Evolutionary conservation across 2,888 invertebrate genomes (phyloP), one percentile per base, ranked within the genome.

Genomic region (Synanthedon myopaeformis): DNA sequence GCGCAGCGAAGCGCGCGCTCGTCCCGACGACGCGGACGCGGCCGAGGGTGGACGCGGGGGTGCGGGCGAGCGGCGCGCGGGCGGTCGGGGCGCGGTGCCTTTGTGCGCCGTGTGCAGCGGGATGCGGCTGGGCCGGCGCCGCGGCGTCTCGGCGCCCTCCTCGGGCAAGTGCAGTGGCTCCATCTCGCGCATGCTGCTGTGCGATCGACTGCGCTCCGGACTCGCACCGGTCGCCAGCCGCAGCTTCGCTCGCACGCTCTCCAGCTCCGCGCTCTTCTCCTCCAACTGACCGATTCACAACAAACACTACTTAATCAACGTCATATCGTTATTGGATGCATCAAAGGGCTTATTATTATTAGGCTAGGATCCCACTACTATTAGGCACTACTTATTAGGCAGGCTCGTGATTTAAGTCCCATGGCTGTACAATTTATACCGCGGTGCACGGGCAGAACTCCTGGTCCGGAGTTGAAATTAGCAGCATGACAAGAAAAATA

Each of bases 231-330:
- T 94, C 58, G 94, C 79, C 59, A 94, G 90, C n/a, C 94, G 90
- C 55, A 94, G 89, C 55, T 92, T 90, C 1, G 94, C 94, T 59
- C 91, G 89, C 13, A 94, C 93, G n/a, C 94, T 94, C 76, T 95
- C 95, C 65, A 95, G 69, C 74, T 95, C 94, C 65, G 95, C 94
- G 67, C 91, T 93, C 72, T 92, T 92, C 76, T 95, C 94, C 77
- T 94, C 94, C 65, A 95, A 80, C 94, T 95, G 86, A 35, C 8
- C 8, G 35, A 35, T 35, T 35, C 8, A 35, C 35, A 35, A 35
- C 35, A 35, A 10, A 35, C 35, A 35, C 35, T 35, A 35, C 35
- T 35, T 35, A 35, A 35, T 23, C 23, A 23, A 23, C 23, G 5
- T 23, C 1, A 5, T 1, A 23, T 23, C 23, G 23, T 23, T 23